These are phyloP conservation scores for Phalanger gymnotis DNA, from an alignment of 2,797 vertebrate genomes.

Conservation along the genomic window DNA sequence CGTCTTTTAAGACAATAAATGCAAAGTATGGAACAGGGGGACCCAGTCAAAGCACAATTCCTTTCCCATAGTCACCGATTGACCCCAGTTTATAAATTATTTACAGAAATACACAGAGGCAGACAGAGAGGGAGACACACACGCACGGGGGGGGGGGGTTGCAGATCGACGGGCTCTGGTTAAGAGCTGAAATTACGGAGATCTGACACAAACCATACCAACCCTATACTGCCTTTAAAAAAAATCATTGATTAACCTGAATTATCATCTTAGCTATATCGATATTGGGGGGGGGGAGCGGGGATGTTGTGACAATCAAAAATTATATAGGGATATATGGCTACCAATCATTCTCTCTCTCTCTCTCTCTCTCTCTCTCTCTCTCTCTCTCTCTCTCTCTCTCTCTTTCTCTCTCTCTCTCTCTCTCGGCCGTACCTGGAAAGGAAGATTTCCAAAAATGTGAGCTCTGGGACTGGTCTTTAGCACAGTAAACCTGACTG, in stretches of 20 bases:
- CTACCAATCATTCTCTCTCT: neutral
- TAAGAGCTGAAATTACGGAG: neutral
- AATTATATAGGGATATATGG: neutral
- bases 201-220: neutral
- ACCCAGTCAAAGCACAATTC: neutral
- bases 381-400: neutral
- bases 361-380: neutral
- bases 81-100: neutral
- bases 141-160: too few relatives aligned
- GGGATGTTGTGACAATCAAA: neutral
- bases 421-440: conserved; percentile 83
- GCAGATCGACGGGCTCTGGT: neutral
- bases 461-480: conserved; percentile 89
- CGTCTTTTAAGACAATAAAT: neutral
- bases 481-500: conserved; percentile 89
- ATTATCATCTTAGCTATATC: neutral
- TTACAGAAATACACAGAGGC: neutral
- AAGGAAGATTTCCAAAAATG: conserved; percentile 91
- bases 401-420: neutral
- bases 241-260: neutral
- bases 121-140: neutral
- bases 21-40: neutral
- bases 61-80: neutral
- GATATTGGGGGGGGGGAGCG: neutral
- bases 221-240: neutral